Base-by-base conservation (phyloP, 2,113 vertebrate genomes). In the Catharus fuscescens region DNA sequence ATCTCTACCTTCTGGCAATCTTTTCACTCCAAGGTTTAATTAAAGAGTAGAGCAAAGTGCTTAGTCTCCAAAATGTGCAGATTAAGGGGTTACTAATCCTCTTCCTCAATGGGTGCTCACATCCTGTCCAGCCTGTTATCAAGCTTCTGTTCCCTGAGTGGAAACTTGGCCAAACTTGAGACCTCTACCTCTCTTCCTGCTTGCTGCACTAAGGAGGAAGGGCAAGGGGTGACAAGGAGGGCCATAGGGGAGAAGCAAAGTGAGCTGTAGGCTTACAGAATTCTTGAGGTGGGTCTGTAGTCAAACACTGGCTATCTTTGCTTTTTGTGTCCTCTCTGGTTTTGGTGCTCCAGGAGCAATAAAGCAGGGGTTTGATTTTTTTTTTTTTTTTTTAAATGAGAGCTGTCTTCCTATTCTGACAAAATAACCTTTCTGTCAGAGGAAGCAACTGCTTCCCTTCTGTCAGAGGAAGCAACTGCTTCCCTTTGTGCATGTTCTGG, bases 11-110 rank as follows among this genome's bases (percentile, higher is more conserved):
- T 90, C 88, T 96, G 82, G 82, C 93, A 93, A 84, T 78, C 88
- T 76, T 56, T 78, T 56, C 14, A 4, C 60, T 89, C 72, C 69
- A 18, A 61, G 61, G 77, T 89, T 96, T 94, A 93, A 95, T 96
- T 95, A 96, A 71, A 88, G 87, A 94, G 72, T 4, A 6, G 12
- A 74, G 48, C 64, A 79, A 95, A 96, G 44, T 80, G 47, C 88
- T 89, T 71, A 44, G 78, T 67, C 77, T 96, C 76, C 36, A 83
- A 90, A 95, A 84, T 64, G 90, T 83, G 57, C 89, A 80, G 87
- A 90, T 95, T 86, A 91, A 80, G 66, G 59, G 67, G 71, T 84
- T 92, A 62, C 83, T 97, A 96, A 95, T 94, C 95, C 81, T 69
- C 21, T 80, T 77, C 86, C 76, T 90, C 71, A 88, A 72, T 7